A percentile compares a stretch with the other conserved stretches of the same genome.
These are phyloP conservation scores for Spodoptera littoralis DNA, from an alignment of 2,888 invertebrate species.

Conservation along the genomic window DNA sequence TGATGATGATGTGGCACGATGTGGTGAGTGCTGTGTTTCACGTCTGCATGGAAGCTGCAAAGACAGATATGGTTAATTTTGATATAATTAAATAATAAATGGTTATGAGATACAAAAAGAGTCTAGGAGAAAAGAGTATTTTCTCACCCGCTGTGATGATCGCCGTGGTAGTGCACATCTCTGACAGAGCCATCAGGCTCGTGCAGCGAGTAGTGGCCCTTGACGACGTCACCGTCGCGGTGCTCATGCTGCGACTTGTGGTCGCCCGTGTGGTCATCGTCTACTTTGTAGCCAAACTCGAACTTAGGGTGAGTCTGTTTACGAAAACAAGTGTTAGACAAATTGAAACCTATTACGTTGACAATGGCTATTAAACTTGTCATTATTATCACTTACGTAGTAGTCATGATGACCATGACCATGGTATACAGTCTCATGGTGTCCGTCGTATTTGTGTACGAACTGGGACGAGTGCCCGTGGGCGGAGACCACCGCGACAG, in stretches of 20 bases:
- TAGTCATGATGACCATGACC: conserved; percentile 58
- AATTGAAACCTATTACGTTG: no score
- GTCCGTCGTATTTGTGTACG: conserved; percentile 70
- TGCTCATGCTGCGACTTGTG: conserved; percentile 84
- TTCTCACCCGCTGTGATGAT: conserved; percentile 53
- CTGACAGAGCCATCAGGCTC: conserved; percentile 86
- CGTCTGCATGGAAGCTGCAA: conserved; percentile 70
- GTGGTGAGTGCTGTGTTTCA: conserved; percentile 66
- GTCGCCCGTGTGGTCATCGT: conserved; percentile 87
- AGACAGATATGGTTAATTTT: background rate
- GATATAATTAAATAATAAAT: no score
- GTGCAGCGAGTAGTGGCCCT: conserved; percentile 72
- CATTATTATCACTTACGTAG: conserved; percentile 28
- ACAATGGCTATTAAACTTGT: background rate
- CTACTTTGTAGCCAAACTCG: conserved; percentile 86
- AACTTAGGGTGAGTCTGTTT: conserved; percentile 82
- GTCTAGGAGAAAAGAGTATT: no score
- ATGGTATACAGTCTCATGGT: conserved; percentile 54
- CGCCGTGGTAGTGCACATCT: conserved; percentile 85
- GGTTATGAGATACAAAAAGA: no score
- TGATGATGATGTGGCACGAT: conserved; percentile 63
- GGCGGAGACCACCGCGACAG: conserved; percentile 20
- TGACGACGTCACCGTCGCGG: conserved; percentile 82
- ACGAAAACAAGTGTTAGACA: background rate
- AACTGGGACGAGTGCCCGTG: conserved; percentile 55